phyloP scores from a whole-genome alignment of 2,888 invertebrate species.

The Tethea ocularis region DNA sequence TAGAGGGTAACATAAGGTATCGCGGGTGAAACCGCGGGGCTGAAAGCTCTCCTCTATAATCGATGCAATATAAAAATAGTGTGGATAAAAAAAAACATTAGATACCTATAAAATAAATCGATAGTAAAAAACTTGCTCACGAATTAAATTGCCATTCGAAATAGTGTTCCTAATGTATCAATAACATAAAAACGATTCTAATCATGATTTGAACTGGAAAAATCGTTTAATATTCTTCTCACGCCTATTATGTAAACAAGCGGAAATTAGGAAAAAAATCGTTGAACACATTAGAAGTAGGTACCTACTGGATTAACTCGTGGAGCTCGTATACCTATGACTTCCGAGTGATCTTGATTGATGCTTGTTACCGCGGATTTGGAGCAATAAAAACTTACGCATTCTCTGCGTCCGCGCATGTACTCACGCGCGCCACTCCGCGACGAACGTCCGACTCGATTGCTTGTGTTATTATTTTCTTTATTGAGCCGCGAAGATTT shows the following conservation, averaged over 20 bases:
- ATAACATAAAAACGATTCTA: neutral
- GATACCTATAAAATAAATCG: too few relatives aligned
- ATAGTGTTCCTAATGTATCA: neutral
- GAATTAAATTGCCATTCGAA: neutral
- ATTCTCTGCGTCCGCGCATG: constrained; percentile 28
- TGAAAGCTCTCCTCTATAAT: too few relatives aligned
- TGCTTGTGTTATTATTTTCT: constrained; percentile 17
- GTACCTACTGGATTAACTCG: constrained; percentile 10
- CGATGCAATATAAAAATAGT: too few relatives aligned
- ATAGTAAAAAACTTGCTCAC: neutral
- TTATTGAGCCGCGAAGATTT: constrained; percentile 24
- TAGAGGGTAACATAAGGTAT: too few relatives aligned
- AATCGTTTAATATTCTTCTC: constrained; percentile 7
- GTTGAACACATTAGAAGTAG: constrained; percentile 1
- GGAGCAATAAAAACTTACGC: constrained; percentile 29
- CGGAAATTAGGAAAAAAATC: constrained; percentile 5
- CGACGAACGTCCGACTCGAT: constrained; percentile 13
- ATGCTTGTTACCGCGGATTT: constrained; percentile 4
- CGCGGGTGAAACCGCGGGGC: too few relatives aligned
- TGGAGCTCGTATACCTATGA: constrained; percentile 7
- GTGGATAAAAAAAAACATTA: too few relatives aligned
- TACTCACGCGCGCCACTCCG: constrained; percentile 43
- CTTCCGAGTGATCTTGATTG: constrained; percentile 19
- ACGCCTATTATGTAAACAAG: neutral
- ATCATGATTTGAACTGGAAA: neutral